Conservation (phyloP, 1,140 invertebrate genomes). For the Drosophila hydei region DNA sequence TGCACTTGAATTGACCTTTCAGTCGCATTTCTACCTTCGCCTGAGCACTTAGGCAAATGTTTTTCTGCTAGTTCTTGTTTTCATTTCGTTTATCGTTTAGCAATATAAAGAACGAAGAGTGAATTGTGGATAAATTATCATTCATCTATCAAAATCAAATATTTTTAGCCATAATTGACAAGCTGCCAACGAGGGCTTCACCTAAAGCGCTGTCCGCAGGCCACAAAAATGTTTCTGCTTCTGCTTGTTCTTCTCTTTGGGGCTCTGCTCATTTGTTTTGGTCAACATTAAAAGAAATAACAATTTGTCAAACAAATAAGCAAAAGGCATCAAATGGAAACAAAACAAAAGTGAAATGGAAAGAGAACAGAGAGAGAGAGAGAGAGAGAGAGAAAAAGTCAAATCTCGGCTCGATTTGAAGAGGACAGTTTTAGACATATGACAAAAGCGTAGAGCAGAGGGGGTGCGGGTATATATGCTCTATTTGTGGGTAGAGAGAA, state of each 20-base stretch:
- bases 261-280: conserved; percentile 28
- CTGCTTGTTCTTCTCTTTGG: neutral
- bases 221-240: neutral
- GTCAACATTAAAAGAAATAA: conserved; percentile 25
- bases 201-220: neutral
- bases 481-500: conserved; percentile 22
- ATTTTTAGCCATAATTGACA: conserved; percentile 27
- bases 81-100: neutral
- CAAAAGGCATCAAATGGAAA: conserved; percentile 15
- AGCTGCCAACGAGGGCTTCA: conserved; percentile 7
- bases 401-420: conserved; percentile 29
- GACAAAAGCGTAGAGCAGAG: neutral
- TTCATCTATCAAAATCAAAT: conserved; percentile 25
- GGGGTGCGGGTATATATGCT: too few relatives aligned
- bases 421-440: conserved; percentile 20
- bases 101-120: neutral
- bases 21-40: neutral
- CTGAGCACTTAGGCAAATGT: neutral
- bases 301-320: conserved; percentile 36
- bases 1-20: conserved; percentile 3
- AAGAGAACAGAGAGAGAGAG: neutral
- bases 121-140: neutral
- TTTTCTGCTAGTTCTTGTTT: neutral
- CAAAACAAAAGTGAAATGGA: neutral
- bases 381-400: neutral